Conservation (phyloP, 2,113 vertebrate species). For the Cervus canadensis region DNA sequence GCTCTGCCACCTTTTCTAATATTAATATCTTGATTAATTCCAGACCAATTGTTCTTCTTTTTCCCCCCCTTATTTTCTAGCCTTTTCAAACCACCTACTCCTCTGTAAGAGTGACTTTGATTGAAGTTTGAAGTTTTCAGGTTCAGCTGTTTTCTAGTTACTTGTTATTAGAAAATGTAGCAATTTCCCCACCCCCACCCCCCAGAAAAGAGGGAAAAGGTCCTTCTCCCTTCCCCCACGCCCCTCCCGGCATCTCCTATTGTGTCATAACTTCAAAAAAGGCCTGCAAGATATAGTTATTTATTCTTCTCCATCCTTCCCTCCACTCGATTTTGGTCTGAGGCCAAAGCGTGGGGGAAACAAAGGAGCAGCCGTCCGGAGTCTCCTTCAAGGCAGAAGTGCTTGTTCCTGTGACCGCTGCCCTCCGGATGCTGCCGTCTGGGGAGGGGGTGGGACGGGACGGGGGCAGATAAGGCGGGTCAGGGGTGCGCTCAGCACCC, state of each 20-base stretch:
- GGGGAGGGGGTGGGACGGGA: not conserved
- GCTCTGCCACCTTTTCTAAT: not conserved
- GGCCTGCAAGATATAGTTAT: slow-evolving; percentile 24
- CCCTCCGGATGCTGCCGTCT: not conserved
- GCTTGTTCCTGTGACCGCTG: not conserved
- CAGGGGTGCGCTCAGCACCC: not conserved
- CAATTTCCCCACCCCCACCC: not conserved
- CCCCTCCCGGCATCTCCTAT: not conserved
- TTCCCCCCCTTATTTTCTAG: not conserved
- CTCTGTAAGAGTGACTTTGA: slow-evolving; percentile 60
- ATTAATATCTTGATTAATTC: slow-evolving; percentile 50
- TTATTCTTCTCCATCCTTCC: slow-evolving; percentile 52
- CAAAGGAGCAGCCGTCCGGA: not conserved
- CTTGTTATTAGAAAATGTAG: slow-evolving; percentile 64
- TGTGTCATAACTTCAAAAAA: slow-evolving; percentile 24
- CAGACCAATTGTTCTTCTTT: not conserved
- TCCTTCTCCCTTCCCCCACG: not conserved
- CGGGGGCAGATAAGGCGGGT: not conserved
- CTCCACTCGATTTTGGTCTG: slow-evolving; percentile 27
- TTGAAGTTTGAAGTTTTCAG: slow-evolving; percentile 64
- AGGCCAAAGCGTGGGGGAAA: slow-evolving; percentile 50
- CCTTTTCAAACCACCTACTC: slow-evolving; percentile 36
- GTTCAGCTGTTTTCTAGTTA: slow-evolving; percentile 69
- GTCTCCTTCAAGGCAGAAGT: slow-evolving; percentile 9
- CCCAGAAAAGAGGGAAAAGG: slow-evolving; percentile 1